Percentiles rank a stretch among this genome's conserved stretches.
Evolutionary conservation across 1,140 invertebrate species (phyloP).

Genomic region (Drepana arcuata): DNA sequence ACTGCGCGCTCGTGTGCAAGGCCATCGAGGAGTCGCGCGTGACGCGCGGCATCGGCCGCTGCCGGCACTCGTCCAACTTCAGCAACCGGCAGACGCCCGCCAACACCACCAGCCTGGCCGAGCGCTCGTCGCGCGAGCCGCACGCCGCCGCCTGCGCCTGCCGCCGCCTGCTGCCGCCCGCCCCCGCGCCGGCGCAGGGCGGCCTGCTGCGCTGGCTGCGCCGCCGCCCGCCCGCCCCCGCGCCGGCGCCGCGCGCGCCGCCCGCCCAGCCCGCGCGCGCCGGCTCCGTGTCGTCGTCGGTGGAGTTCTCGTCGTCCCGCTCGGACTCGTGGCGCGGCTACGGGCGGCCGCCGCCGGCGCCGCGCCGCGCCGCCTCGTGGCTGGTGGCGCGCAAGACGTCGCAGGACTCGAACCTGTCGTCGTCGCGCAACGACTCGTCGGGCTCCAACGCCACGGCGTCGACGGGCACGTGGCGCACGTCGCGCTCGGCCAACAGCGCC

Average conservation of each 20-base stretch:
- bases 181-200: constrained; percentile 15
- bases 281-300: constrained; percentile 88
- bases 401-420: constrained; percentile 90
- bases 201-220: constrained; percentile 68
- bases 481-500: constrained; percentile 79
- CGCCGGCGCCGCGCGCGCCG: constrained; percentile 31
- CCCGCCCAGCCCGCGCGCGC: constrained; percentile 80
- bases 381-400: constrained; percentile 90
- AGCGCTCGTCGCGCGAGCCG: constrained; percentile 82
- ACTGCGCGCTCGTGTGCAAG: constrained; percentile 95
- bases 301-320: constrained; percentile 89
- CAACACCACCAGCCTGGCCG: constrained; percentile 88
- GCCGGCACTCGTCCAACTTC: constrained; percentile 89
- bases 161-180: constrained; percentile 74
- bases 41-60: constrained; percentile 87
- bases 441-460: constrained; percentile 88
- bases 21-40: constrained; percentile 94
- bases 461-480: constrained; percentile 88
- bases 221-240: constrained; percentile 19
- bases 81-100: constrained; percentile 90
- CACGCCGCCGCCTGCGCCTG: constrained; percentile 80
- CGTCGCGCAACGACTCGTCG: constrained; percentile 90
- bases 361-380: constrained; percentile 87
- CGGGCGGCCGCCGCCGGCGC: constrained; percentile 83
- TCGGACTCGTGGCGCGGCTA: constrained; percentile 86